phyloP scores from a whole-genome alignment of 2,113 vertebrate species.

The Actenoides hombroni region DNA sequence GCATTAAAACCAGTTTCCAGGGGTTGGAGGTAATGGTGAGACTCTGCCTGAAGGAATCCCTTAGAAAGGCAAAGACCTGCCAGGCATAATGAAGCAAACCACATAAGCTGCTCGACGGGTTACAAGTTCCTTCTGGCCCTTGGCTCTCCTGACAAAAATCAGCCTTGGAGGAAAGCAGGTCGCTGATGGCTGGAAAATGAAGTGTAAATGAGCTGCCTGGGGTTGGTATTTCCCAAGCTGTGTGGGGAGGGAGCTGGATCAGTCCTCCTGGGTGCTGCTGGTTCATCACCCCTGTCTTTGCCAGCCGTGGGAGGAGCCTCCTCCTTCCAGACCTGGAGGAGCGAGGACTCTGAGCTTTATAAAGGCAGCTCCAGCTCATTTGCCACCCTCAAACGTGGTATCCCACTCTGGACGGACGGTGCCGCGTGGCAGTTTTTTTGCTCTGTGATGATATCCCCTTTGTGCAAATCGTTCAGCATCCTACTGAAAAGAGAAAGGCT shows the following conservation, averaged over 20 bases:
- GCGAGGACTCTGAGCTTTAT: neutral
- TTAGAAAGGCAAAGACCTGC: neutral
- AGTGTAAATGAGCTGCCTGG: neutral
- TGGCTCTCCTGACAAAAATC: neutral
- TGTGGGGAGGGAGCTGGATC: neutral
- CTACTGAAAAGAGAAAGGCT: neutral
- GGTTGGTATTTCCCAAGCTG: neutral
- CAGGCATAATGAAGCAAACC: neutral
- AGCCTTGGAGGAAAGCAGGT: neutral
- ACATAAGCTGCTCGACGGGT: neutral
- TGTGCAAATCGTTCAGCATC: rapidly evolving
- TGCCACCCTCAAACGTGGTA: neutral
- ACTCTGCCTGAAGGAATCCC: neutral
- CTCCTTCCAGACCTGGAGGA: neutral
- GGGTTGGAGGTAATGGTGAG: neutral
- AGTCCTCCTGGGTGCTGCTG: neutral
- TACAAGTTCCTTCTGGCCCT: neutral
- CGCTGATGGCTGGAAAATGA: neutral
- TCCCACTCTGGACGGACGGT: neutral
- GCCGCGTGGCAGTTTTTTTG: neutral
- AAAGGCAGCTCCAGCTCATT: neutral
- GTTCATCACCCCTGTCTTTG: neutral
- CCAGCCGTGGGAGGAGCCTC: neutral
- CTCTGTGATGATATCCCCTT: neutral
- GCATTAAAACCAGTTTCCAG: neutral